Base-by-base conservation (phyloP, 1,140 invertebrate species). In the Sminthurides bifidus region DNA sequence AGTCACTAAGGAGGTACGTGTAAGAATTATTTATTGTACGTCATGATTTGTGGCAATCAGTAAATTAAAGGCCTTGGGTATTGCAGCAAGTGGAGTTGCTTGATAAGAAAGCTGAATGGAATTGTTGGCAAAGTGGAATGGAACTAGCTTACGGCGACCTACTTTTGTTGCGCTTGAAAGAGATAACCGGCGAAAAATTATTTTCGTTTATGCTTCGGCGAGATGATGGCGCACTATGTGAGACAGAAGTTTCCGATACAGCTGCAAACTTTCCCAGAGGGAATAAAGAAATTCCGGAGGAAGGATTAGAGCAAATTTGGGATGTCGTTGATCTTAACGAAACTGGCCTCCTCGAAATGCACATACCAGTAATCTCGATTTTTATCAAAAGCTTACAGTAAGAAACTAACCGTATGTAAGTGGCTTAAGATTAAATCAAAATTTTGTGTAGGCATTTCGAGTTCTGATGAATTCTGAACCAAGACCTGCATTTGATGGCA, bases 81-180 rank as follows among this genome's bases (percentile, higher is more conserved):
- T 21, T 26, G 1, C 17, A 56, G 54, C 44, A 61, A 12, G 68
- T 75, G 0, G 76, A 76, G 40, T 67, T 82, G 1, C 63, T 85
- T 21, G 82, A 85, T 52, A 75, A 79, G 31, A 76, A 80, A 59
- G 87, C 89, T 29, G 84, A 92, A 66, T 98, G 93, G 93, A 77
- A 85, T 52, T 79, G 95, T 3, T 98, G 94, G 94, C 90, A 94
- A 70, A 91, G 88, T 0, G 94, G 94, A 0, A 75, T 96, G 58
- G 85, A 92, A 65, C 73, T 98, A 2, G 79, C 82, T 38, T 86
- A 90, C 66, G 80, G 87, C 0, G 80, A 84, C 30, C 81, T 87
- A 1, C 78, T 81, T 0, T 71, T 95, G n/a, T 77, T 94, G 55
- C 76, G 83, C 30, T 75, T 95, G 61, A 83, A 87, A 64, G 89